Evolutionary conservation across 2,113 vertebrate species (phyloP).

Genomic region (Ictidomys tridecemlineatus): DNA sequence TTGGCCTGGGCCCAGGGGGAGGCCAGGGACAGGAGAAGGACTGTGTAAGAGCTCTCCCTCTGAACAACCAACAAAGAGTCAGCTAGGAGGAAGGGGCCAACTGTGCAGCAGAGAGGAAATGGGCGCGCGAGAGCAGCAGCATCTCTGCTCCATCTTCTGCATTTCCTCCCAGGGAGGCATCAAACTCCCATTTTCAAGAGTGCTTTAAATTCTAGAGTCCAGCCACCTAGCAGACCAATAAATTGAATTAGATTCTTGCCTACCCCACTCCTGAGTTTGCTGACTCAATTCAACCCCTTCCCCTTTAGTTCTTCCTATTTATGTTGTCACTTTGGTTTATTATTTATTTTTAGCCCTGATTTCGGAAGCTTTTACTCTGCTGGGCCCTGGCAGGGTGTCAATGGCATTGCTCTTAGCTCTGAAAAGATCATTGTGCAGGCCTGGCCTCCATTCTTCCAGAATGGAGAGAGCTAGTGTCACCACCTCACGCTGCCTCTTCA

Average conservation of each 20-base stretch:
- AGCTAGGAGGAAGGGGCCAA: neutral
- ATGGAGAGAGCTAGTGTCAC: conserved; percentile 85
- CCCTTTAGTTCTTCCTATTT: conserved; percentile 72
- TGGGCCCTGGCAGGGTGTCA: conserved; percentile 71
- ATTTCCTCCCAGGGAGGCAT: conserved; percentile 1
- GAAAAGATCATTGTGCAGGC: conserved; percentile 74
- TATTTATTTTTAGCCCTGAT: conserved; percentile 85
- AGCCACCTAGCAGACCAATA: conserved; percentile 62
- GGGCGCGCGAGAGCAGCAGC: neutral
- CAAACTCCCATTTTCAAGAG: conserved; percentile 71
- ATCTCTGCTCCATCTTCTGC: neutral
- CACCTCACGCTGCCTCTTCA: conserved; percentile 56
- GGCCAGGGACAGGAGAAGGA: conserved; percentile 31
- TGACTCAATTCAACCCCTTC: too few species aligned
- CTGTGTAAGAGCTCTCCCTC: conserved; percentile 15
- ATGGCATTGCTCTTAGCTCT: conserved; percentile 60
- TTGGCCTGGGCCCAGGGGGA: conserved; percentile 17
- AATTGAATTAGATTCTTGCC: conserved; percentile 73
- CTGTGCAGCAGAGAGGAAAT: neutral
- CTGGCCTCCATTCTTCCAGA: neutral
- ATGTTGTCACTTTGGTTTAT: conserved; percentile 82
- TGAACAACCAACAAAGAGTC: conserved; percentile 65
- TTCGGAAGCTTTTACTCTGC: conserved; percentile 79
- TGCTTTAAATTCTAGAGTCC: conserved; percentile 63
- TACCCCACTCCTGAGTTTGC: too few species aligned